Base-by-base conservation (phyloP, 2,888 invertebrate species). In the Oscheius sp. region DNA sequence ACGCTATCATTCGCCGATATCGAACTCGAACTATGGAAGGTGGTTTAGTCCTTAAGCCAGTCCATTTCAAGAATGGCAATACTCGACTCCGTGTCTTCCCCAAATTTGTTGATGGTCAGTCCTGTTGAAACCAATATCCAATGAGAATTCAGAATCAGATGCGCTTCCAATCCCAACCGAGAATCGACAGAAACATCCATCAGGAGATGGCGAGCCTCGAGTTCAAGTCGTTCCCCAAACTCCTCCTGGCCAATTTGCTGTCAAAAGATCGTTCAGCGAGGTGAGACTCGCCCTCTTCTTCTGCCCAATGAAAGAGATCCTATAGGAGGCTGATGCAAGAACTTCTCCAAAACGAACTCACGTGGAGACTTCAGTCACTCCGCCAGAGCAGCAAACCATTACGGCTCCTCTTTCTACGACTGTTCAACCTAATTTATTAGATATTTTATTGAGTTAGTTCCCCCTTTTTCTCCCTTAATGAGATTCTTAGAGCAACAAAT, bases 1-100 rank as follows among this genome's bases (percentile, higher is more conserved):
- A 86, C 65, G 85, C 85, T 5, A 85, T 85, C 70, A 85, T 85
- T 58, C 70, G 85, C 10, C 79, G 85, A 37, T 85, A 85, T 66
- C 78, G 85, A 23, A 82, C 83, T 8, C 71, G 85, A 15, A 83
- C 84, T 23, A 67, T 81, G 34, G 85, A 86, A 37, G 83, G 85
- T 39, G 85, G 85, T 15, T 70, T 85, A 23, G 85, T 85, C 2
- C 74, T 85, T 20, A 85, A 85, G 69, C 85, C 85, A 6, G 85
- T 85, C 6, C 85, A 85, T 65, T 85, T 85, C 69, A 80, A 81
- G 57, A 85, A 85, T 55, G 85, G 85, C 33, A 85, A 85, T 73
- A 85, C 85, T 6, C 71, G 85, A 39, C 73, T 85, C 15, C 71
- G 85, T 15, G 85, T 85, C 17, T 85, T 86, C 69, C 85, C 85